Percentiles rank a stretch among this genome's conserved stretches.
Conservation (phyloP, 2,113 vertebrate genomes). For the Scytalopus superciliaris region DNA sequence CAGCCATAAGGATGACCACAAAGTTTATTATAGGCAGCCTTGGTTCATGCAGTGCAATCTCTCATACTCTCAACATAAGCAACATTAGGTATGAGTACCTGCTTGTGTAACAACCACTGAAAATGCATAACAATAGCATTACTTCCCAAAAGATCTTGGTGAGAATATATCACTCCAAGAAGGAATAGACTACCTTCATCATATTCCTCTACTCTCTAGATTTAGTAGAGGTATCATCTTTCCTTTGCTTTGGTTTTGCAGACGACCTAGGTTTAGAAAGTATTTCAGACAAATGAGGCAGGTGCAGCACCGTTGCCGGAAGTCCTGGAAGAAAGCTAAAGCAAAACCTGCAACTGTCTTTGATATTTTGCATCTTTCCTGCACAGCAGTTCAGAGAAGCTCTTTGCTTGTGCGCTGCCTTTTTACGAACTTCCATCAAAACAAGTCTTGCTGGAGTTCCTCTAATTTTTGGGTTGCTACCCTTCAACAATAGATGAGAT, state of each 20-base stretch:
- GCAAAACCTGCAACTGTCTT: not conserved
- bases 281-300: not conserved
- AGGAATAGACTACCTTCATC: not conserved
- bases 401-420: not conserved
- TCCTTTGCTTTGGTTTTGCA: not conserved
- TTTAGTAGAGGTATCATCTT: not conserved
- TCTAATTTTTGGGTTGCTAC: not conserved
- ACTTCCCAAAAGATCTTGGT: not conserved
- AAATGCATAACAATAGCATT: not conserved
- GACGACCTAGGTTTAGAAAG: not conserved
- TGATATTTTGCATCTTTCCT: not conserved
- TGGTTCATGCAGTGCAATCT: not conserved
- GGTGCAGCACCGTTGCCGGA: not conserved
- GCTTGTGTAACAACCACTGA: not conserved
- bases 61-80: not conserved
- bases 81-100: not conserved
- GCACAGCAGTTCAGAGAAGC: not conserved
- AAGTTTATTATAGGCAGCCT: not conserved
- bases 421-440: not conserved
- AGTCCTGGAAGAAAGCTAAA: not conserved
- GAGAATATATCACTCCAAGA: not conserved
- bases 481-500: not conserved
- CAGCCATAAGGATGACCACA: not conserved
- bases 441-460: not conserved
- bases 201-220: not conserved